phyloP scores from a whole-genome alignment of 2,888 invertebrate species.

The Pocota personata region DNA sequence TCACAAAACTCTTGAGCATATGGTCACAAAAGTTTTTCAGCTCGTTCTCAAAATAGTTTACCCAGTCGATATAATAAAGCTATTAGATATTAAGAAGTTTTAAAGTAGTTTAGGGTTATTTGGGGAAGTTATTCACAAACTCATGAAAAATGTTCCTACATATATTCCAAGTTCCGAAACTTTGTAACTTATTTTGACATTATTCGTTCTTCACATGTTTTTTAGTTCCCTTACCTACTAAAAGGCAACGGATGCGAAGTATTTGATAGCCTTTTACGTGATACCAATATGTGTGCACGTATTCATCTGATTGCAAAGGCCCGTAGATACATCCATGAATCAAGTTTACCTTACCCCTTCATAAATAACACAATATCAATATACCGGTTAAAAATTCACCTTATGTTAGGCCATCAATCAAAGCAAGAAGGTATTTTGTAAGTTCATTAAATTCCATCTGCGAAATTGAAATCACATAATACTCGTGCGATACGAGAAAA shows the following conservation, averaged over 20 bases:
- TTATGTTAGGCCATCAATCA: constrained; percentile 20
- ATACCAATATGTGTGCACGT: background rate
- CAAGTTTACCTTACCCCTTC: background rate
- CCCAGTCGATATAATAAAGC: too few relatives aligned
- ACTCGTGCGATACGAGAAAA: background rate
- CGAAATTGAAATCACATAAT: constrained; percentile 10
- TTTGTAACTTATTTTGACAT: background rate
- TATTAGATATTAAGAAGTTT: too few relatives aligned
- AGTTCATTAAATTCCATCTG: constrained; percentile 29
- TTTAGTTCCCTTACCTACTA: background rate
- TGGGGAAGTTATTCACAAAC: too few relatives aligned
- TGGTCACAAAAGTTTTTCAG: too few relatives aligned
- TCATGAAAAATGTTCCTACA: too few relatives aligned
- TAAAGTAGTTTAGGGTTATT: too few relatives aligned
- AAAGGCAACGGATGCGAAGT: background rate
- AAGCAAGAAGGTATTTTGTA: constrained; percentile 2
- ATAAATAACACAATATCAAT: background rate
- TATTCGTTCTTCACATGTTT: background rate
- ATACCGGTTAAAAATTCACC: constrained; percentile 7
- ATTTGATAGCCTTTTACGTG: background rate
- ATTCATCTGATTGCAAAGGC: background rate
- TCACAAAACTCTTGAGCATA: too few relatives aligned
- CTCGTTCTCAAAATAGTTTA: too few relatives aligned
- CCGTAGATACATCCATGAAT: background rate
- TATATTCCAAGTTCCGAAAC: background rate